A percentile compares a stretch with the other conserved stretches of the same genome.
These are phyloP conservation scores for Hemitrygon akajei DNA, from an alignment of 2,797 vertebrate species.

Conservation along the genomic window DNA sequence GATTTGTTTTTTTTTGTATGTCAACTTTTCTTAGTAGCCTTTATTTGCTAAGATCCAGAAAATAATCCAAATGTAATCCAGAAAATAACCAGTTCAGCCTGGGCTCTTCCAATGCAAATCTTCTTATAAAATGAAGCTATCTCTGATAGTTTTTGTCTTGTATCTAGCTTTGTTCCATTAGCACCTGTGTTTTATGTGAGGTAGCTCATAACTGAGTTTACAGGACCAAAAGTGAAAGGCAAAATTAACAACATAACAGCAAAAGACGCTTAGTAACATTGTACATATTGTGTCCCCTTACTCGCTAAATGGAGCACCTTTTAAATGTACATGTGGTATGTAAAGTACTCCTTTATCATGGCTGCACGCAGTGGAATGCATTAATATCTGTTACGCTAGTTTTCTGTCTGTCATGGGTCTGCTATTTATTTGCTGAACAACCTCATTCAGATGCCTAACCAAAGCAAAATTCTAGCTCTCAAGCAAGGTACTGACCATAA, in stretches of 20 bases:
- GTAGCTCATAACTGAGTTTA: not conserved
- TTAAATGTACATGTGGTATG: not conserved
- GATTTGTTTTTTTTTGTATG: not conserved
- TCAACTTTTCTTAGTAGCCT: not conserved
- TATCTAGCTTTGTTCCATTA: not conserved
- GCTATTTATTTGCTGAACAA: not conserved
- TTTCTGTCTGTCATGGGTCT: not conserved
- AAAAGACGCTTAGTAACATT: conserved; percentile 13
- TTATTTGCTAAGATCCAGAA: not conserved
- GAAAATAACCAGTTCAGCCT: not conserved
- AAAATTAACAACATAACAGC: not conserved
- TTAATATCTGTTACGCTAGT: not conserved
- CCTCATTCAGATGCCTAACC: not conserved
- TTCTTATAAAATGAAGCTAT: not conserved
- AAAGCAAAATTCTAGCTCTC: not conserved
- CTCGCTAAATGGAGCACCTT: not conserved
- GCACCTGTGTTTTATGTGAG: conserved; percentile 18
- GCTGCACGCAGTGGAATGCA: not conserved
- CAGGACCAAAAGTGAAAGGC: not conserved
- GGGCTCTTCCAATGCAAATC: not conserved
- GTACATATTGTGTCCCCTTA: not conserved
- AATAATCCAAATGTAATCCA: conserved; percentile 2
- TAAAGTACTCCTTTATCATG: not conserved
- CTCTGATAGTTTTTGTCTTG: not conserved
- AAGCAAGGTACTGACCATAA: not conserved